Evolutionary conservation across 2,113 vertebrate genomes (phyloP), one percentile per base, ranked within the genome.

Genomic region (Plestiodon gilberti): DNA sequence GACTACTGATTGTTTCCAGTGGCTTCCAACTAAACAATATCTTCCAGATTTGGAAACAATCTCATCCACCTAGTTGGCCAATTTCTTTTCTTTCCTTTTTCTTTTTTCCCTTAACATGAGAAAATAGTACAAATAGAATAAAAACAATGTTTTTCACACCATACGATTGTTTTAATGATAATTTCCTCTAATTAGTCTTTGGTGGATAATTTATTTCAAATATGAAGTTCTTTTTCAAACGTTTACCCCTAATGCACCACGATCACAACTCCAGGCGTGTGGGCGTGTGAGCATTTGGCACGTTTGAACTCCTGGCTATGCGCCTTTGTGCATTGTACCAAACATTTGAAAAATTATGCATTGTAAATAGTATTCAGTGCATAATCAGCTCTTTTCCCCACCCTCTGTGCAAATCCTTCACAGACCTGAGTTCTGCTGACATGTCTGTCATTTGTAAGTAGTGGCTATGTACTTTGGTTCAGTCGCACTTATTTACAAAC

Each of bases 11-110:
- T 28, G 40, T 85, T 93, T 85, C 67, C 81, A 90, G 82, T 86
- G 83, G 70, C 84, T 92, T 89, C 84, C 61, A 75, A 89, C 33
- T 77, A 85, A 88, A 20, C 33, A 38, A 78, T 70, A 83, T 69
- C 91, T 38, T 38, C 84, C 35, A 88, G 4, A 5, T 82, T 81
- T 6, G 4, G 87, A 78, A 73, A 77, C 43, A 88, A 35, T 78
- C 86, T 23, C 81, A 81, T 59, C 10, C 0, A 0, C 13, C 8
- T n/a, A n/a, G 35, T 52, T 78, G 33, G 33, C 35, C 38, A 40
- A 4, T 1, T 0, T 65, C 64, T 59, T 40, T 70, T 17, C 33
- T n/a, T n/a, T n/a, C n/a, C n/a, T n/a, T n/a, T n/a, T n/a, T n/a
- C 7, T 11, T 81, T 22, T 81, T 81, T 52, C 11, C 48, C 2